Evolutionary conservation across 1,140 invertebrate species (phyloP), one percentile per base, ranked within the genome.

Genomic region (Penaeus chinensis): DNA sequence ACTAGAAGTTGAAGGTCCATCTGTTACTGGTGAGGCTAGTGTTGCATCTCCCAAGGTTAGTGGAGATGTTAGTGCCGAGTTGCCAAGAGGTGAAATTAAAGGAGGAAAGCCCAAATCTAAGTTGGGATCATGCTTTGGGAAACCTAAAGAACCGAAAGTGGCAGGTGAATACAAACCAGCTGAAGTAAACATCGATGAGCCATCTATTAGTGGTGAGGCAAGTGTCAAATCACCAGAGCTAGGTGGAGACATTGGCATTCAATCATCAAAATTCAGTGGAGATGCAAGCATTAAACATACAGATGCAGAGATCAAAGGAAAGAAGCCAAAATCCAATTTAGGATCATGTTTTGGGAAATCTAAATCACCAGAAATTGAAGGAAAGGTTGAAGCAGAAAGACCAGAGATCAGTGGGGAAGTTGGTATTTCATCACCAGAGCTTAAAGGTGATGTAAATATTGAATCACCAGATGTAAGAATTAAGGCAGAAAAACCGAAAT

Each of bases 41-140:
- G 60, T 87, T 13, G 78, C 65, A 66, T 76, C 80, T 47, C 80
- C 86, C 13, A 20, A 66, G 60, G 74, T 42, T 63, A 76, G 74
- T 22, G 86, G 65, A 4, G 80, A 83, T 22, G 27, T 87, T 32
- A 74, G 76, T 66, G 80, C 78, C 83, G 80, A 87, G 10, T 22
- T 74, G 5, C 80, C 86, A 32, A 61, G 83, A 63, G 80, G 42
- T 13, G 74, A 82, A 66, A 27, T 82, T 3, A 83, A 83, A 66
- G 86, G 24, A 2, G 81, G 74, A 77, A 87, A 82, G 32, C 20
- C 85, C 47, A 87, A 87, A 22, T 18, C 79, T 22, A 78, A 78
- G 24, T 86, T 78, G 2, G 80, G 66, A 24, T 76, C 69, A 5
- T 88, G 87, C 22, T 88, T 88, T 60, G 87, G 87, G 22, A 88